Base-by-base conservation (phyloP, 2,113 vertebrate species). In the Alouatta palliata region DNA sequence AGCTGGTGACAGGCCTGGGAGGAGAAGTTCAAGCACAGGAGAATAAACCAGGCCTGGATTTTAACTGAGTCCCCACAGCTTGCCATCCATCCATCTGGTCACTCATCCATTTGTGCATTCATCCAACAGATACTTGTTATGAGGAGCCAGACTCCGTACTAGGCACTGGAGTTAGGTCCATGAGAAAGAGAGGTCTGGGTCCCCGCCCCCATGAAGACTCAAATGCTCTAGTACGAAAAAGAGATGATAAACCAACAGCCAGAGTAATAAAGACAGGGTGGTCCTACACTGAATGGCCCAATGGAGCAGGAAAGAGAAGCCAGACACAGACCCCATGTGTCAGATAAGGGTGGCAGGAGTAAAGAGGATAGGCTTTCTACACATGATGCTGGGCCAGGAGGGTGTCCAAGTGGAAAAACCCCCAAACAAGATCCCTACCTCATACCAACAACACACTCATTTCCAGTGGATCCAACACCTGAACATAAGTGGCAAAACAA, bases 251-350 rank as follows among this genome's bases (percentile, higher is more conserved):
- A 81, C 4, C 4, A 4, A 11, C 7, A 8, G 21, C 47, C 12
- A 21, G 35, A 64, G 49, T 12, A 17, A 56, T 0, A 0, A 27
- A 1, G 58, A 27, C 27, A 8, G 20, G 0, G 66, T 0, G 0
- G 21, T 9, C 82, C 61, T 5, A 37, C 6, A 4, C 68, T 7
- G 2, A 43, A n/a, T 1, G 73, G 30, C 3, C 40, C 1, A 1
- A 10, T 0, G 2, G 45, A 30, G 56, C 12, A 7, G 58, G 30
- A 40, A 37, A n/a, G 20, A 64, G 21, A 70, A 49, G 5, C 81
- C 40, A 13, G 21, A 1, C 2, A 2, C 17, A 5, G 32, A 13
- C 9, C 11, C 37, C 1, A 0, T 0, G 2, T 3, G 16, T 11
- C 2, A 0, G 40, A 79, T 10, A 16, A 52, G 27, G 61, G 45